Evolutionary conservation across 2,113 vertebrate genomes (phyloP).

Genomic region (Canis aureus): DNA sequence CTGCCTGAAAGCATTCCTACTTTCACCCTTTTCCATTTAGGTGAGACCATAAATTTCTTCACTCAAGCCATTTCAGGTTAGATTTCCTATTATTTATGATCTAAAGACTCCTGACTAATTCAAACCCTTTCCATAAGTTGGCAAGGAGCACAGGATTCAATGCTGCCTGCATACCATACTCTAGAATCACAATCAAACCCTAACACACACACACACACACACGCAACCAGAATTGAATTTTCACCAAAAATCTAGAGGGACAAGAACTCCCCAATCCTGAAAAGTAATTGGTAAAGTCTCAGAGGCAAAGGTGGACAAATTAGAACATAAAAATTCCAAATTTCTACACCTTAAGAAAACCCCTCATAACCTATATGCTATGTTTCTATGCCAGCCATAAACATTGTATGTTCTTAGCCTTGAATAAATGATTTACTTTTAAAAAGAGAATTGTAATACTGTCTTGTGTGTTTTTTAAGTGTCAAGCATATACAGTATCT

Average conservation of each 20-base stretch:
- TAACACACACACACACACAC: not conserved
- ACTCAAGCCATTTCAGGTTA: not conserved
- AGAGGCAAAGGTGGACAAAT: not conserved
- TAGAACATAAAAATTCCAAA: not conserved
- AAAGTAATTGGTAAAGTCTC: not conserved
- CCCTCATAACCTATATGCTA: not conserved
- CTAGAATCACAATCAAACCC: not conserved
- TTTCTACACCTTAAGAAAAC: not conserved
- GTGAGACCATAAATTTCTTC: not conserved
- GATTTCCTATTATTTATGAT: not conserved
- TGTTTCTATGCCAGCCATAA: not conserved
- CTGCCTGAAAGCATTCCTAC: not conserved
- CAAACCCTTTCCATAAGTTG: not conserved
- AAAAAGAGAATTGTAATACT: not conserved
- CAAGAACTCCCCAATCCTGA: not conserved
- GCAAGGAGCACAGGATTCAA: not conserved
- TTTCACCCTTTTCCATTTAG: not conserved
- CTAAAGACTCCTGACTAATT: not conserved
- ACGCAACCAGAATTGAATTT: not conserved
- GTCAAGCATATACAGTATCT: not conserved
- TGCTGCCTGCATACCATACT: not conserved
- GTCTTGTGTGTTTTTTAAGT: not conserved
- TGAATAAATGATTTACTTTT: not conserved
- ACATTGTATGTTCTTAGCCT: not conserved
- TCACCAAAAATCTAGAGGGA: not conserved